Evolutionary conservation across 2,797 vertebrate species (phyloP).

Genomic region (Emys orbicularis): DNA sequence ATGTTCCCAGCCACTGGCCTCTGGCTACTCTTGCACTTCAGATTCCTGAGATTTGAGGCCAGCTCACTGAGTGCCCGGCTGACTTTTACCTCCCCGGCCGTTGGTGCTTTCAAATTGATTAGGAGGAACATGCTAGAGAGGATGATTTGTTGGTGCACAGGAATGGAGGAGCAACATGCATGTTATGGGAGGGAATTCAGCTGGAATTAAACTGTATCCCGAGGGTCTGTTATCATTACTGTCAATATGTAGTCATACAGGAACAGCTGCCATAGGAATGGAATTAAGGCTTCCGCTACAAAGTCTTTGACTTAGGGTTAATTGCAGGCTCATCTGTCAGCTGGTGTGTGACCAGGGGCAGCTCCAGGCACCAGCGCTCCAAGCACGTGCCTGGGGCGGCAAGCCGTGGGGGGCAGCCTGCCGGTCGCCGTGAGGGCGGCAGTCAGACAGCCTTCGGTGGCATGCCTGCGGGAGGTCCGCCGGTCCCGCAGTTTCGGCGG

Average conservation of each 20-base stretch:
- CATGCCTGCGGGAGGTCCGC: no score
- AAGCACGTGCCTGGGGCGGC: no score
- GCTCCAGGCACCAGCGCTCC: no score
- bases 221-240: conserved; percentile 17
- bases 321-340: conserved; percentile 2
- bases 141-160: background rate
- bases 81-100: conserved; percentile 1
- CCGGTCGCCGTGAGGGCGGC: no score
- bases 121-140: conserved; percentile 2
- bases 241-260: conserved; percentile 11
- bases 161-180: background rate
- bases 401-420: no score
- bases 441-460: no score
- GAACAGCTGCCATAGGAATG: conserved; percentile 12
- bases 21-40: background rate
- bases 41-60: conserved; percentile 3
- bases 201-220: conserved; percentile 44
- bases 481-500: no score
- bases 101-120: background rate
- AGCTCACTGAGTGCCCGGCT: background rate
- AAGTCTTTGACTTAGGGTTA: conserved; percentile 22
- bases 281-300: conserved; percentile 43
- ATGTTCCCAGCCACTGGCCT: background rate
- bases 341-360: background rate
- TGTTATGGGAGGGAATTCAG: conserved; percentile 16